phyloP scores from a whole-genome alignment of 2,888 invertebrate species.

The Nomada hirtipes region DNA sequence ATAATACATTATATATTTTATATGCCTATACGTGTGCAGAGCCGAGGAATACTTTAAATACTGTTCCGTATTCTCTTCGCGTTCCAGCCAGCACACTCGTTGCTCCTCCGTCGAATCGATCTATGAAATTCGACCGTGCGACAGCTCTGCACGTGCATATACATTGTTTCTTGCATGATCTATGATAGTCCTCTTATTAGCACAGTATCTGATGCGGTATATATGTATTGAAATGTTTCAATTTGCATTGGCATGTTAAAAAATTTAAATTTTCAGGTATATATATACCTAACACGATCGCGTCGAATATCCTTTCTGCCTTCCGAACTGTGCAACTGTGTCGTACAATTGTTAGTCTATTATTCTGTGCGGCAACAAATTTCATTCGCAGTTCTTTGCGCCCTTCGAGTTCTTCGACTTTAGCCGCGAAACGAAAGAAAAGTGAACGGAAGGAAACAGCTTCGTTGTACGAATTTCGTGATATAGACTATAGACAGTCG shows the following conservation, averaged over 20 bases:
- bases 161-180: conserved; percentile 21
- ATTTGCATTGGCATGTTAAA: no score
- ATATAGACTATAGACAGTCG: conserved; percentile 15
- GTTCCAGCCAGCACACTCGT: background rate
- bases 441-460: conserved; percentile 11
- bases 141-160: conserved; percentile 29
- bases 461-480: conserved; percentile 53
- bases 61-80: conserved; percentile 21
- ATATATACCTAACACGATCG: conserved; percentile 21
- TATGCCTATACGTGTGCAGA: conserved; percentile 47
- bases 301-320: conserved; percentile 27
- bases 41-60: conserved; percentile 47
- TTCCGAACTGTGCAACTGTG: background rate
- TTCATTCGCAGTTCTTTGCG: conserved; percentile 13
- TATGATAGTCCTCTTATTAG: conserved; percentile 22
- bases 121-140: background rate
- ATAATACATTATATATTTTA: conserved; percentile 64
- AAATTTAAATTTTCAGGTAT: background rate
- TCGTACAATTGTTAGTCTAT: background rate
- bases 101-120: background rate
- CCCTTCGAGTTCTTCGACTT: conserved; percentile 7
- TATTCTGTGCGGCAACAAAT: conserved; percentile 15
- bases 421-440: background rate
- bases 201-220: conserved; percentile 27
- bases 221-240: background rate